Evolutionary conservation across 2,797 vertebrate genomes (phyloP), one percentile per base, ranked within the genome.

Genomic region (Kryptolebias ocellatus): DNA sequence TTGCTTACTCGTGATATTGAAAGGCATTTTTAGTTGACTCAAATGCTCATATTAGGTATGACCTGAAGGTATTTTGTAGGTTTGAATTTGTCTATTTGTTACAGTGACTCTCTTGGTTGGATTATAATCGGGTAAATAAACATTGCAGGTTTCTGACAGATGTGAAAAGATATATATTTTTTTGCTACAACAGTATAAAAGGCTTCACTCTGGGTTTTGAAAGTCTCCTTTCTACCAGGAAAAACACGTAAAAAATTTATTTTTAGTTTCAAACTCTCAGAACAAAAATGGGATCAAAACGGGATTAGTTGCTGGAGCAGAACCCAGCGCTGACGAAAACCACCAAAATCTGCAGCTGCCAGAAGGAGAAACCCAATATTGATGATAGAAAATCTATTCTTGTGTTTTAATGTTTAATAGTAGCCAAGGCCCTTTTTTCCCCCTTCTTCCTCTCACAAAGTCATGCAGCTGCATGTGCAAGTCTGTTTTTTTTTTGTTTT

Each of bases 391-490:
- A 60, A 72, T 71, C 53, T 63, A 47, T 70, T 71, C 53, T 83
- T 64, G 37, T 29, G 44, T 31, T 78, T 5, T 80, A 52, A 74
- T 79, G 70, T 83, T 66, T 83, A 85, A 86, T 78, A 2, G 3
- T 67, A 67, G 77, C 72, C 60, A 63, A 46, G 27, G 66, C 59
- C 60, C 81, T 79, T 84, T 83, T 79, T 81, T 75, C 52, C 31
- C 20, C 20, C 20, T 66, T 72, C 44, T 34, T 67, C 27, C 59
- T 72, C 67, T 74, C 44, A 15, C 61, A 80, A 81, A 84, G 70
- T 87, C 76, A 74, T 85, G 78, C 88, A 90, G 85, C 89, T 90
- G 90, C 77, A 65, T 83, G 77, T 78, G 83, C 17, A 52, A 55
- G 72, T 28, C 72, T 76, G 62, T 79, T 31, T 71, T 64, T 72